Evolutionary conservation across 2,113 vertebrate genomes (phyloP), one percentile per base, ranked within the genome.

Genomic region (Rhineura floridana): DNA sequence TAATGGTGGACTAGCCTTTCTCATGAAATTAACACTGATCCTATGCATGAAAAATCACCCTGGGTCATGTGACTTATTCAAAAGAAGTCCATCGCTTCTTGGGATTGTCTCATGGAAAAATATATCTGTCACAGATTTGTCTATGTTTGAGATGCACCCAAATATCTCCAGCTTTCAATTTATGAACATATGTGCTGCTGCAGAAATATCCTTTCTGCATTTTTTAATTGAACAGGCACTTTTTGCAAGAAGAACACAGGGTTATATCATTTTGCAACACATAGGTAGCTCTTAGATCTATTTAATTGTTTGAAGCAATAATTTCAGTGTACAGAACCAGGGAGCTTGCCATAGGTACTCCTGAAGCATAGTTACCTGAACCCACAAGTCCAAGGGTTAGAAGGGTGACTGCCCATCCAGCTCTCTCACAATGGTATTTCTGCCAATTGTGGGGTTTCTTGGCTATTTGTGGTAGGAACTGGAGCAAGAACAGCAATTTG

Each of bases 391-490:
- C 30, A 48, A 10, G 13, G 17, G 19, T 59, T 59, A 19, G 30
- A 11, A 13, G 42, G 79, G 46, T 2, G 3, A 21, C n/a, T 55
- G 19, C 7, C 23, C 48, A 55, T 39, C n/a, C 12, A 19, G 1
- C 33, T 86, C 86, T 87, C 91, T 73, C 6, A n/a, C 52, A 86
- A 46, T 77, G 88, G 81, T n/a, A 6, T n/a, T 25, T 39, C 36
- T 73, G 67, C 2, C 25, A 46, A 17, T 65, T 78, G 23, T 78
- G 59, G 10, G 21, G 70, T 55, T 88, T 62, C 25, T 67, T 86
- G 88, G 44, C n/a, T n/a, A n/a, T n/a, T n/a, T n/a, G 76, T 85
- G 90, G 59, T 52, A 90, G 69, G 19, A 82, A 91, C 84, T 0
- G 0, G 12, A 17, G 36, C 83, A 85, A 92, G 91, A 88, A 72